Evolutionary conservation across 2,797 vertebrate genomes (phyloP).

Genomic region (Acanthornis magna): DNA sequence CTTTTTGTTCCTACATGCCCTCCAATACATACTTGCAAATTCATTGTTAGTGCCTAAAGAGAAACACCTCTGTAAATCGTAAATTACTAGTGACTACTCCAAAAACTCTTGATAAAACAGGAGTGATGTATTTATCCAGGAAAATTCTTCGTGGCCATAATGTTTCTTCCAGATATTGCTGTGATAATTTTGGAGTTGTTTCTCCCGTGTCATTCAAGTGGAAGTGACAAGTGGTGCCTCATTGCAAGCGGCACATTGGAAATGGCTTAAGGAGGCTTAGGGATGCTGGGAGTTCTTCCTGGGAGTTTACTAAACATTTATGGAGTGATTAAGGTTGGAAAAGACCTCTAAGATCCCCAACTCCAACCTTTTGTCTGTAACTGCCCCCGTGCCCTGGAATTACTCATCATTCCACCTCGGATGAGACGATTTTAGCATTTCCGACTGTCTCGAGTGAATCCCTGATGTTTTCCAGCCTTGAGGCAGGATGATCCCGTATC

Average conservation of each 20-base stretch:
- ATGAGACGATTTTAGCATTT: rapidly evolving
- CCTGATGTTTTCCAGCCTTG: neutral
- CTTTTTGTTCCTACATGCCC: neutral
- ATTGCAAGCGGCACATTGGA: rapidly evolving
- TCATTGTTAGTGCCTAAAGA: neutral
- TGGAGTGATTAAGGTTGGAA: neutral
- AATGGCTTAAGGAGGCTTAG: neutral
- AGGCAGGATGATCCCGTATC: rapidly evolving
- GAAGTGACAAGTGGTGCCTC: neutral
- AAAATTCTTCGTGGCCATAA: neutral
- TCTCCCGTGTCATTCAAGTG: neutral
- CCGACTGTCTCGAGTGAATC: rapidly evolving
- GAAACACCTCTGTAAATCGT: rapidly evolving
- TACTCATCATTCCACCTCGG: neutral
- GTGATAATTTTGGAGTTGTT: neutral
- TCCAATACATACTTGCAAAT: neutral
- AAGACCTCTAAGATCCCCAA: neutral
- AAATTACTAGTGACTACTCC: neutral
- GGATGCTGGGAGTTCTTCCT: neutral
- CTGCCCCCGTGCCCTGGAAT: rapidly evolving
- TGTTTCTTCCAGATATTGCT: neutral
- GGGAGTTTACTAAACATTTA: neutral
- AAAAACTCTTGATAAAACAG: neutral
- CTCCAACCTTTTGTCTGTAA: neutral
- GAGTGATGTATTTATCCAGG: neutral